A percentile compares a stretch with the other conserved stretches of the same genome.
Evolutionary conservation across 2,113 vertebrate genomes (phyloP).

Genomic region (Catharus bicknelli): DNA sequence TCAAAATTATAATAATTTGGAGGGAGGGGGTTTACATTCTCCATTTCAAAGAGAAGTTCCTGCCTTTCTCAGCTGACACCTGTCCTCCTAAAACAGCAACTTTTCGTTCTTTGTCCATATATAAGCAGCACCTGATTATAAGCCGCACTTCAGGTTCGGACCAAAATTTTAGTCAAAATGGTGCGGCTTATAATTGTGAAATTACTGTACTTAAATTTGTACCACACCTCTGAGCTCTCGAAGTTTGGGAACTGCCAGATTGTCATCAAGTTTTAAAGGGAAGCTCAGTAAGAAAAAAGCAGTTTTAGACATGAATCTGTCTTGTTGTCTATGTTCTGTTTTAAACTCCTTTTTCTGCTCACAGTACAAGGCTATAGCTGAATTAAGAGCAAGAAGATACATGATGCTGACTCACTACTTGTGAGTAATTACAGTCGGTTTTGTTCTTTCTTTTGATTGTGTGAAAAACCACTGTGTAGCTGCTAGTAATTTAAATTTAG

Average conservation of each 20-base stretch:
- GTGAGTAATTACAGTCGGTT: rapidly evolving
- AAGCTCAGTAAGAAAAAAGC: background rate
- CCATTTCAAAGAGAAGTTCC: too few relatives aligned
- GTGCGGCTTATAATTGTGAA: too few relatives aligned
- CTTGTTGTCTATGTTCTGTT: background rate
- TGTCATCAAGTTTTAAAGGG: background rate
- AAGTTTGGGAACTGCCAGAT: background rate
- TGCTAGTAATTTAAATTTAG: background rate
- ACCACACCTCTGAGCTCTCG: background rate
- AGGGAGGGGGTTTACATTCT: too few relatives aligned
- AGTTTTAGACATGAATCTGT: background rate
- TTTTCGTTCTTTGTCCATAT: too few relatives aligned
- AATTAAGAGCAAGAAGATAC: background rate
- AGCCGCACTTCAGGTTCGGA: too few relatives aligned
- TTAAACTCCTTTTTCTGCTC: background rate
- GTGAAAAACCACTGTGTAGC: background rate
- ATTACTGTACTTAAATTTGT: background rate
- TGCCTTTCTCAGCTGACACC: too few relatives aligned
- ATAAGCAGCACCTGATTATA: too few relatives aligned
- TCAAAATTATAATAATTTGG: too few relatives aligned
- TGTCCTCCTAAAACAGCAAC: too few relatives aligned
- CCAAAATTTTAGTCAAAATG: too few relatives aligned
- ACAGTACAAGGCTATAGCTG: background rate
- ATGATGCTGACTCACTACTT: rapidly evolving
- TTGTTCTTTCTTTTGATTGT: background rate